Conservation (phyloP, 35 echinoderm and acorn worm species). For the Heliocidaris tuberculata region DNA sequence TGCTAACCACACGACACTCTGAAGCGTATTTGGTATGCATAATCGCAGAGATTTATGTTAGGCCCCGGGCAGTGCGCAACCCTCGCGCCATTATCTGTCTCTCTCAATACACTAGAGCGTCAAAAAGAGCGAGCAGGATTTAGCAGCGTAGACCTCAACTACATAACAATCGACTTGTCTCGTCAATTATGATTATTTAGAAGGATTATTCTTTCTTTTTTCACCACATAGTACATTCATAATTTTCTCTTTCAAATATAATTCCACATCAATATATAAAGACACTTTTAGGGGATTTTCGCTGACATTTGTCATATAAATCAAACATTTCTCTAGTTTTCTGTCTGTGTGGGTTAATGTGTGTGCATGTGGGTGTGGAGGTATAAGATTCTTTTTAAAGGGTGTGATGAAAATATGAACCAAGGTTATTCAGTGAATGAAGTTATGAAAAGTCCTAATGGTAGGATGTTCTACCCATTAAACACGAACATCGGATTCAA, state of each 20-base stretch:
- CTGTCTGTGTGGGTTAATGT: not conserved
- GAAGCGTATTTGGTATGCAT: conserved; percentile 49
- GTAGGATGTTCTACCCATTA: not conserved
- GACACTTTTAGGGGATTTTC: too few relatives aligned
- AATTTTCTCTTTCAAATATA: not conserved
- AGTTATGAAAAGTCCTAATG: conserved; percentile 34
- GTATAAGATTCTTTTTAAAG: conserved; percentile 9
- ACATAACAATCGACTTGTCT: conserved; percentile 38
- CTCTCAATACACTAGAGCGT: conserved; percentile 1
- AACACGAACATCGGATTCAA: conserved; percentile 48
- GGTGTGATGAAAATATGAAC: not conserved
- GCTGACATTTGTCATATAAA: too few relatives aligned
- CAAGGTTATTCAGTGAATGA: conserved; percentile 26
- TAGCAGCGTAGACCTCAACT: not conserved
- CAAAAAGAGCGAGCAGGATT: not conserved
- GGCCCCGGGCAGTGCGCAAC: conserved; percentile 45
- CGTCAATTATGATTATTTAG: conserved; percentile 7
- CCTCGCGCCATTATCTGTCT: conserved; percentile 49
- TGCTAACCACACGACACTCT: conserved; percentile 53
- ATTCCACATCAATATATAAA: not conserved
- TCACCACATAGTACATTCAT: not conserved
- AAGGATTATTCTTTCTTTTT: not conserved
- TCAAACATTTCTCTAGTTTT: not conserved
- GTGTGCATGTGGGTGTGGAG: not conserved
- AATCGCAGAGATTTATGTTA: conserved; percentile 53